Conservation (phyloP, 2,797 vertebrate species). For the Varecia variegata region DNA sequence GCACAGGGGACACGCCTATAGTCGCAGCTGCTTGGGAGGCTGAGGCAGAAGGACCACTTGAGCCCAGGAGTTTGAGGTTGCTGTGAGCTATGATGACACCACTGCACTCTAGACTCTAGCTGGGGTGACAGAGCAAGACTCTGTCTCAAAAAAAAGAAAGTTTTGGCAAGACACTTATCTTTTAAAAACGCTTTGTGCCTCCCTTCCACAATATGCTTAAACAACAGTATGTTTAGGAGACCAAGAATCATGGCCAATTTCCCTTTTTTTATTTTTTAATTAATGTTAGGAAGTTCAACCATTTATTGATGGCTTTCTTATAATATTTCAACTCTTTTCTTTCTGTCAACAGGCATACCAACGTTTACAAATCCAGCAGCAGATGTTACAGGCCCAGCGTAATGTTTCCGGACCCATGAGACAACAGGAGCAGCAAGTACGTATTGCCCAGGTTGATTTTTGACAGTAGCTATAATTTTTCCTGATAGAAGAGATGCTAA, state of each 20-base stretch:
- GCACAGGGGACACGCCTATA: accelerated
- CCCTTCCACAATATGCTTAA: background rate
- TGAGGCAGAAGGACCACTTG: background rate
- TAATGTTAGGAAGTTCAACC: background rate
- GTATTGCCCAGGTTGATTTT: constrained; percentile 70
- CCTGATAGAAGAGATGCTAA: background rate
- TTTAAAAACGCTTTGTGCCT: background rate
- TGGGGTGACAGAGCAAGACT: background rate
- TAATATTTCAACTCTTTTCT: background rate
- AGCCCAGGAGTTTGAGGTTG: background rate
- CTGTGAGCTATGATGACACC: background rate
- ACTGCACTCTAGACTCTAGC: background rate
- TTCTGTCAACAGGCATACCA: constrained; percentile 92
- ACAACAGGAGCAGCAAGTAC: constrained; percentile 99
- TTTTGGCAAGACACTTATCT: background rate
- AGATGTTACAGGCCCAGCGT: constrained; percentile 99
- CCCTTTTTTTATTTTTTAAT: background rate
- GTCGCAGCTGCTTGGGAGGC: background rate
- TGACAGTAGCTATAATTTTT: background rate
- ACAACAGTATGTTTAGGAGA: background rate
- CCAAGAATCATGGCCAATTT: background rate
- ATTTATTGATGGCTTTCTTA: accelerated
- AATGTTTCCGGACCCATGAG: constrained; percentile 98
- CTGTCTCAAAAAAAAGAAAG: background rate
- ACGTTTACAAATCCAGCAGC: constrained; percentile 99